Base-by-base conservation (phyloP, 1,140 invertebrate genomes). In the Steinernema feltiae region DNA sequence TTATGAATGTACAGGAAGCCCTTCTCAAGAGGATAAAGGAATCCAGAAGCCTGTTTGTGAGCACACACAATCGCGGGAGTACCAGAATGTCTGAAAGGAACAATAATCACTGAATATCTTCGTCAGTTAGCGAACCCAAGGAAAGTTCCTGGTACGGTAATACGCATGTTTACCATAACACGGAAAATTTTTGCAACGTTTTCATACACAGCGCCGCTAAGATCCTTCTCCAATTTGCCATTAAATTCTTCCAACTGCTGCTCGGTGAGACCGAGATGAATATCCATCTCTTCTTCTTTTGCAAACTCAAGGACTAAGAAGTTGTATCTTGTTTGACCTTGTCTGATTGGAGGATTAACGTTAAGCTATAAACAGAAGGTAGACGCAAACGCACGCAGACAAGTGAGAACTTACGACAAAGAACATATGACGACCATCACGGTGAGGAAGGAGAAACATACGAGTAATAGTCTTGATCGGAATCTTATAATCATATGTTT, bases 401-500 rank as follows among this genome's bases (percentile, higher is more conserved):
- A 53, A 71, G 32, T 18, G 27, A n/a, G n/a, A n/a, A 21, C 35
- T 71, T 41, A 97, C 93, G n/a, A 98, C 95, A 88, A 98, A 98
- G 88, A 94, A 99, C 90, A 95, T 96, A 87, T 98, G 96, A 70
- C 97, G 89, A n/a, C 91, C 92, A 89, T 99, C 97, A 87, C 96
- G 97, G 86, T 99, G 96, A 0, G 96, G 97, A 69, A 99, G 88
- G 29, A 98, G 89, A 85, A 99, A 99, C 3, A 99, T 87, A 29
- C 97, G 90, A 7, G 97, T 88, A 17, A 99, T 94, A 0, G 95
- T 97, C 0, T 93, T 93, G 90, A 96, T 93, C 0, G 96, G 94
- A 81, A 99, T 98, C 88, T 99, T 99, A 88, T 99, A 99, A 89
- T 99, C 97, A 87, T 98, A 99, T 0, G 97, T 98, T 91, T 99